Conservation (phyloP, 2,888 invertebrate genomes). For the Proisotoma minuta region DNA sequence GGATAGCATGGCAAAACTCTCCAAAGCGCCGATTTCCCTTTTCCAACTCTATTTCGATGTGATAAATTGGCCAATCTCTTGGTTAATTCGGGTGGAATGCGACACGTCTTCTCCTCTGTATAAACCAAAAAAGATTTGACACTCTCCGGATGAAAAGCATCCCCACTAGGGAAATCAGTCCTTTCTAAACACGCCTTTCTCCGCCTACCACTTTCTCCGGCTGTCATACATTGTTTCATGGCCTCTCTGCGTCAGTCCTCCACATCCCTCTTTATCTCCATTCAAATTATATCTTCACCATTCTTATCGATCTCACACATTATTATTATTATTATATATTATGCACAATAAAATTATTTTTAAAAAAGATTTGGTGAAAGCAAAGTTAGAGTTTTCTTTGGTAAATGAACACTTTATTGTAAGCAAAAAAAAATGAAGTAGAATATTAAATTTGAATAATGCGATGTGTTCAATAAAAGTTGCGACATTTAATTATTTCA, state of each 20-base stretch:
- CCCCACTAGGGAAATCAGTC: constrained; percentile 46
- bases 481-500: too few relatives aligned
- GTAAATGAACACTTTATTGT: too few relatives aligned
- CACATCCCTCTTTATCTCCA: neutral
- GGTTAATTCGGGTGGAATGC: constrained; percentile 48
- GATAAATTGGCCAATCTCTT: constrained; percentile 48
- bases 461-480: too few relatives aligned
- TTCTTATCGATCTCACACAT: neutral
- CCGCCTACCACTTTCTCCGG: constrained; percentile 32
- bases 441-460: too few relatives aligned
- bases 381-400: too few relatives aligned
- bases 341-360: neutral
- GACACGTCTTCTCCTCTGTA: constrained; percentile 45
- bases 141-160: constrained; percentile 44
- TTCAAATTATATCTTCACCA: neutral
- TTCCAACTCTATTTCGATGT: constrained; percentile 44
- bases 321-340: neutral
- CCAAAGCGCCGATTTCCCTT: constrained; percentile 46
- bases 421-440: too few relatives aligned
- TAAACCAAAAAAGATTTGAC: constrained; percentile 46
- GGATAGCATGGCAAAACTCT: constrained; percentile 42
- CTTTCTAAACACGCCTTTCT: constrained; percentile 38
- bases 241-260: constrained; percentile 37
- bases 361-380: too few relatives aligned
- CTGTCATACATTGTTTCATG: constrained; percentile 23